Base-by-base conservation (phyloP, 2,888 invertebrate species). In the Nomada goodeniana region DNA sequence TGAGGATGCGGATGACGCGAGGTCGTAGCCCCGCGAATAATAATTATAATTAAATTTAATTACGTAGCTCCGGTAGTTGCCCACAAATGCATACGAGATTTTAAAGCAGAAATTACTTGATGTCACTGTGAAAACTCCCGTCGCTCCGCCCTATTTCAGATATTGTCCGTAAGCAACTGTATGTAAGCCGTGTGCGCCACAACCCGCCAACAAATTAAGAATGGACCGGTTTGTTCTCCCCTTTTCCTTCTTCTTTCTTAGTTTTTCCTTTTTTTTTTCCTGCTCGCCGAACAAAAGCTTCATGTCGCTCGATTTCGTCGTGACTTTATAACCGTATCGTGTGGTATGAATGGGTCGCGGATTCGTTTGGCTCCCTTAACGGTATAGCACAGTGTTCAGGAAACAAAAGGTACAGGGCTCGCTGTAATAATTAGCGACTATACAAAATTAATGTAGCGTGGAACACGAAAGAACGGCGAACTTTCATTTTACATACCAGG, bases 1-100 rank as follows among this genome's bases (percentile, higher is more conserved):
- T 64, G 68, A 57, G 82, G 80, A 83, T 89, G 89, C 87, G 88
- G 88, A 88, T 90, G 91, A 89, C 89, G 89, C 86, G 86, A 79
- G 84, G 88, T 84, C 73, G 83, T 83, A 85, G 87, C 86, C 83
- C 84, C 83, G 88, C 86, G 90, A 89, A 90, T 90, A 91, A 90
- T 90, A 91, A 92, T 90, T 91, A 90, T 90, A 91, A 92, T 92
- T 90, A 91, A 92, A 92, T 91, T 90, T 91, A 91, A 92, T 92
- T 91, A 91, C 91, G 87, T 85, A 86, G 89, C 90, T 89, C 89
- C 85, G 88, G 89, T 86, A 90, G 86, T 88, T 88, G 88, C 85
- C 84, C 78, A 85, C 88, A 89, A 91, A 90, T 89, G 85, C 88
- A 90, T 84, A 89, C 81, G 89, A 89, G 88, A 90, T 89, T 90